Evolutionary conservation across 1,140 invertebrate species (phyloP).

Genomic region (Chrysopa pallens): DNA sequence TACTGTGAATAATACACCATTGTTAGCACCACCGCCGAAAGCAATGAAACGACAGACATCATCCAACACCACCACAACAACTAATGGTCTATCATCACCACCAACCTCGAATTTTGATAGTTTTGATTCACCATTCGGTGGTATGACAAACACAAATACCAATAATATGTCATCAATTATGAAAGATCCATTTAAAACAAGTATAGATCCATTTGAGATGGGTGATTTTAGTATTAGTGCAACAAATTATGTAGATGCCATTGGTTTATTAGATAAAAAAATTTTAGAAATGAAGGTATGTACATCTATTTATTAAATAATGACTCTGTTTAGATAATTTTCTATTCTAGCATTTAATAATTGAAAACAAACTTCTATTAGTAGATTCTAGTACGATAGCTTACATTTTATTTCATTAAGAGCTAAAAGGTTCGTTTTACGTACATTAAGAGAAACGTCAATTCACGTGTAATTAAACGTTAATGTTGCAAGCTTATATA

Average conservation of each 20-base stretch:
- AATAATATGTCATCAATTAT: not conserved
- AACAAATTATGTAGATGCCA: constrained; percentile 45
- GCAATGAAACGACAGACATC: constrained; percentile 39
- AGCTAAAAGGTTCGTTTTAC: no score
- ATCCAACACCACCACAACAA: constrained; percentile 19
- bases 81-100: not conserved
- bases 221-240: constrained; percentile 41
- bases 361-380: no score
- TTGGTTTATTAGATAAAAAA: constrained; percentile 58
- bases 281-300: constrained; percentile 67
- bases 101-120: no score
- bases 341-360: no score
- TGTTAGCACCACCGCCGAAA: constrained; percentile 51
- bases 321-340: no score
- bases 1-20: no score
- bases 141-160: not conserved
- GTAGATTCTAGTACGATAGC: no score
- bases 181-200: not conserved
- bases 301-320: not conserved
- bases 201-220: constrained; percentile 57
- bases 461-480: no score
- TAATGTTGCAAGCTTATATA: no score
- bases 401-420: no score
- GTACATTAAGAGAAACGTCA: no score
- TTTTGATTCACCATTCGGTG: no score